Evolutionary conservation across 1,140 invertebrate genomes (phyloP), one percentile per base, ranked within the genome.

Genomic region (Uloborus diversus): DNA sequence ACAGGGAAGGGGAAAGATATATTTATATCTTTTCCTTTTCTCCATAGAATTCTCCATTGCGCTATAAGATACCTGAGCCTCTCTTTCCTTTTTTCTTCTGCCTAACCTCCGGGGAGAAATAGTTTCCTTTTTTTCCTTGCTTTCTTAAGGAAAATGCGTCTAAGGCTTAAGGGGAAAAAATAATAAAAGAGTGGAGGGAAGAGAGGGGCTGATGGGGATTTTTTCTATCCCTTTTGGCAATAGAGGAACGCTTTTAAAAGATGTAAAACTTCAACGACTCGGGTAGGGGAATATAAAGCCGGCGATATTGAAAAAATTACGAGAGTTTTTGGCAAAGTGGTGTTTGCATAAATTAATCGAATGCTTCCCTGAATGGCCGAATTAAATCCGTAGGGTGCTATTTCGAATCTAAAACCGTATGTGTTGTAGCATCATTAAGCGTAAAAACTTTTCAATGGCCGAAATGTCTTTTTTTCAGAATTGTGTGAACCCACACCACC

Each of bases 11-110:
- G 49, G 20, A 66, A 65, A 47, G 42, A 64, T 64, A 61, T 64
- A 75, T 75, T 75, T 75, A 75, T 75, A 75, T 53, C 47, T 32
- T 47, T 28, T 32, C 69, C 47, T 23, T 17, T 47, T 75, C 53
- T 23, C 23, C 27, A 27, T 51, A n/a, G 71, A 75, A 75, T 75
- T 75, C 71, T 75, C 59, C 71, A 75, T 64, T 75, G 71, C 37
- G 57, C 71, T 35, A 64, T 62, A 75, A 64, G 71, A 75, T 75
- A 75, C 71, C 71, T 75, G 71, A 75, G 59, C 62, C 28, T 27
- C 71, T 4, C 13, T 56, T 27, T 37, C 20, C 23, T 13, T 23
- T 32, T 42, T 73, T 61, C 56, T 73, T 59, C 33, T 23, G 49
- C 17, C 20, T n/a, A n/a, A 20, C 49, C 59, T 64, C 59, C 4